Conservation (phyloP, 2,888 invertebrate genomes). For the Machimus rusticus region DNA sequence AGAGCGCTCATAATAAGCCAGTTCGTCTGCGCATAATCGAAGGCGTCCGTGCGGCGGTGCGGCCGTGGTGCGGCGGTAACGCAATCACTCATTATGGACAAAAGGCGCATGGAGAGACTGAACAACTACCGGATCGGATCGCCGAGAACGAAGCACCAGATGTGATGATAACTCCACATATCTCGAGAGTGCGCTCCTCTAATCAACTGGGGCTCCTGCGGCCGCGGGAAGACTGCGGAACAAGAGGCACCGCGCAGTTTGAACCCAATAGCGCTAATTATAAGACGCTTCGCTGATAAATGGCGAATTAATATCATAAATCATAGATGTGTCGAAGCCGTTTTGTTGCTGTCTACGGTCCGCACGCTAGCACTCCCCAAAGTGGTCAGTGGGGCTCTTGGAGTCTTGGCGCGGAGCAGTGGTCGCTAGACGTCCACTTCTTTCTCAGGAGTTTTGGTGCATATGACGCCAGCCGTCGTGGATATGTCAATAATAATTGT, state of each 20-base stretch:
- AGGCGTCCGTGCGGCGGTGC: neutral
- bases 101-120: neutral
- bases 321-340: conserved; percentile 13
- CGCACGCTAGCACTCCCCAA: neutral
- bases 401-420: neutral
- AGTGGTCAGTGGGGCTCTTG: neutral
- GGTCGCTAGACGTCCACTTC: neutral
- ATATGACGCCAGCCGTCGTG: neutral
- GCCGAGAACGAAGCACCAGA: neutral
- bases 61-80: neutral
- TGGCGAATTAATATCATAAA: conserved; percentile 8
- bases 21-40: neutral
- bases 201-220: neutral
- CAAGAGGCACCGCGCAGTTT: neutral
- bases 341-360: neutral
- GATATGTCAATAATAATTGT: neutral
- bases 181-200: neutral
- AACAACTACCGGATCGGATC: neutral
- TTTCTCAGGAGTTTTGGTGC: neutral
- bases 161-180: neutral
- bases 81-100: neutral
- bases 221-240: neutral
- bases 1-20: neutral
- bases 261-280: conserved; percentile 8
- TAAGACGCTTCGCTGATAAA: conserved; percentile 13